Percentiles rank a stretch among this genome's conserved stretches.
phyloP scores from a whole-genome alignment of 2,797 vertebrate genomes.

The Phalanger gymnotis region DNA sequence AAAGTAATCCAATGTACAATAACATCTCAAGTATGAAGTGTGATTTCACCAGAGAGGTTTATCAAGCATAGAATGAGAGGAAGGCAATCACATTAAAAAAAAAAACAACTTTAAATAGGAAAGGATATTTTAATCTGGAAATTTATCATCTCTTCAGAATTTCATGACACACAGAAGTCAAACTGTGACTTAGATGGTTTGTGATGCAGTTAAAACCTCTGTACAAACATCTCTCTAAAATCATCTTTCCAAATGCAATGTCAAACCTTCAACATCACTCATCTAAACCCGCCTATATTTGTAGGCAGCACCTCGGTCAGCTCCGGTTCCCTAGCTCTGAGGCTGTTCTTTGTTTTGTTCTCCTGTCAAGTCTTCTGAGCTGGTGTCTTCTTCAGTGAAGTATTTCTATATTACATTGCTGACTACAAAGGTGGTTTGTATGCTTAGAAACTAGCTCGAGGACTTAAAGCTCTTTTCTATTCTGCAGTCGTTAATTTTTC shows the following conservation, averaged over 20 bases:
- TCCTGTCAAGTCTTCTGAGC: slow-evolving; percentile 79
- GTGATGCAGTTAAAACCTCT: slow-evolving; percentile 67
- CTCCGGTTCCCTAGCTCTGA: slow-evolving; percentile 62
- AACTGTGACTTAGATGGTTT: slow-evolving; percentile 58
- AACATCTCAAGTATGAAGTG: slow-evolving; percentile 20
- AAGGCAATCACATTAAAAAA: slow-evolving; percentile 19
- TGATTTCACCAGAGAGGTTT: slow-evolving; percentile 60
- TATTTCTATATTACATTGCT: slow-evolving; percentile 76
- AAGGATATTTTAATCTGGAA: slow-evolving; percentile 56
- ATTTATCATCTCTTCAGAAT: slow-evolving; percentile 65
- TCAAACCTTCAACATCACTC: slow-evolving; percentile 71
- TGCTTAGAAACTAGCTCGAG: slow-evolving; percentile 74
- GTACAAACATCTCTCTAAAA: slow-evolving; percentile 41
- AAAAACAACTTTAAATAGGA: slow-evolving; percentile 38
- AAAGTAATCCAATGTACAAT: slow-evolving; percentile 44
- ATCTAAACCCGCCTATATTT: slow-evolving; percentile 73
- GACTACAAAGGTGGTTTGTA: slow-evolving; percentile 79
- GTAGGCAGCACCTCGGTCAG: slow-evolving; percentile 69
- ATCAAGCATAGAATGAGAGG: slow-evolving; percentile 8
- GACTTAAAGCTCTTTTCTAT: slow-evolving; percentile 79
- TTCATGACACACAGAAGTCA: slow-evolving; percentile 33
- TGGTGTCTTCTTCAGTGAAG: slow-evolving; percentile 78
- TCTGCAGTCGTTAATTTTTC: slow-evolving; percentile 83
- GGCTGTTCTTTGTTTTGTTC: slow-evolving; percentile 79
- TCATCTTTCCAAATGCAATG: slow-evolving; percentile 54